Percentiles rank a stretch among this genome's conserved stretches.
These are phyloP conservation scores for Knipowitschia caucasica DNA, from an alignment of 2,797 vertebrate species.

Conservation along the genomic window DNA sequence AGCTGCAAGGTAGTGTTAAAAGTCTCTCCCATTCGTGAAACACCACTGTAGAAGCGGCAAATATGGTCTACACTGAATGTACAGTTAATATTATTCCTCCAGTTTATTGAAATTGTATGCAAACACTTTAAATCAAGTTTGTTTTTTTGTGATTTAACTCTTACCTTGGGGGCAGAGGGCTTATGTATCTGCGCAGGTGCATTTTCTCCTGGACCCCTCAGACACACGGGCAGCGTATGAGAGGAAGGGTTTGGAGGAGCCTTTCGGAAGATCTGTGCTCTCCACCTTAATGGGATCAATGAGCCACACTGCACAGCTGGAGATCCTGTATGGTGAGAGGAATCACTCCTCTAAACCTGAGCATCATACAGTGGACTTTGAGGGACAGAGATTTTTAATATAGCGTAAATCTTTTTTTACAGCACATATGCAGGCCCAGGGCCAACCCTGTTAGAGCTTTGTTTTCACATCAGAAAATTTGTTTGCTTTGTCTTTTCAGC, in stretches of 20 bases:
- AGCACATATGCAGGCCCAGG: no score
- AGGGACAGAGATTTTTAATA: background rate
- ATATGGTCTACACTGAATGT: background rate
- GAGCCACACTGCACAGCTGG: slow-evolving; percentile 89
- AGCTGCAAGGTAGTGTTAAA: slow-evolving; percentile 81
- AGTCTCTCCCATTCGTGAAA: background rate
- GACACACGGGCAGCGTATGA: slow-evolving; percentile 94
- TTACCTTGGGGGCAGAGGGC: slow-evolving; percentile 66
- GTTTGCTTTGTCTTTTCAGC: no score
- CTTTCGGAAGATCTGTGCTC: slow-evolving; percentile 83
- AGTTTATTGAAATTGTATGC: no score
- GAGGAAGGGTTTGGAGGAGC: slow-evolving; percentile 83
- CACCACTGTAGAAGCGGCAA: background rate
- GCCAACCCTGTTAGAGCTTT: no score
- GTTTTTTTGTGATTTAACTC: background rate
- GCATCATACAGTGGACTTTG: background rate
- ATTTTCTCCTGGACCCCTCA: slow-evolving; percentile 88
- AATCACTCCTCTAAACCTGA: background rate
- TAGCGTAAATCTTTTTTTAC: background rate
- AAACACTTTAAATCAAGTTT: background rate
- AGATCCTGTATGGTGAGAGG: slow-evolving; percentile 88
- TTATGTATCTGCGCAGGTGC: slow-evolving; percentile 83
- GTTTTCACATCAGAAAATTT: no score
- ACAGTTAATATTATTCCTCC: no score
- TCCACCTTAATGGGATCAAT: slow-evolving; percentile 86